Base-by-base conservation (phyloP, 2,888 invertebrate species). In the Euplexia lucipara region DNA sequence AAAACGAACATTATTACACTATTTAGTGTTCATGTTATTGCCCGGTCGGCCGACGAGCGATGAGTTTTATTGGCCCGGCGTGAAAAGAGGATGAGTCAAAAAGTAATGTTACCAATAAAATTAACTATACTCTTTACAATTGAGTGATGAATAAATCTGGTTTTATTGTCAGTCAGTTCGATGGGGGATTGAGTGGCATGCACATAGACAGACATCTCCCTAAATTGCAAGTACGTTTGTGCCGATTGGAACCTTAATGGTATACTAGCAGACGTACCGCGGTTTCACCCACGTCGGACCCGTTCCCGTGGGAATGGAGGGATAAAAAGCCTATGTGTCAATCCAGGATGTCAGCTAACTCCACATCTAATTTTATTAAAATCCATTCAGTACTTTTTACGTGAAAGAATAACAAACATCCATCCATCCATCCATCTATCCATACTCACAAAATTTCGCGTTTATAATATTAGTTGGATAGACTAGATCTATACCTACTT, bases 21-120 rank as follows among this genome's bases (percentile, higher is more conserved):
- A 93, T 94, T 94, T 91, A 93, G 92, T 91, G 89, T 87, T 76
- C 85, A 88, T 88, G 90, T 93, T 92, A 93, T 91, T 90, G 90
- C 89, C 82, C 87, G 87, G 75, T 70, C 49, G 52, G 54, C 42
- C 78, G 75, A 58, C 39, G 64, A 52, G n/a, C 68, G 73, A 80
- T 82, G 75, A 74, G 26, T 78, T 78, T 78, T 80, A 80, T 80
- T 73, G 56, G 65, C 59, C 6, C 48, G 44, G 44, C 66, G 59
- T 74, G 67, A 74, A 74, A 74, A 53, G 44, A 47, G 34, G 63
- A 59, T 78, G 78, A 80, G 53, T 80, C 78, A 68, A 76, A 71
- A 68, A 60, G 77, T 77, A 69, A 83, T 79, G 72, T 69, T 59
- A 60, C 53, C 61, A 49, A 78, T 84, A 84, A 84, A 84, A 74